Base-by-base conservation (phyloP, 2,113 vertebrate genomes). In the Cariama cristata region DNA sequence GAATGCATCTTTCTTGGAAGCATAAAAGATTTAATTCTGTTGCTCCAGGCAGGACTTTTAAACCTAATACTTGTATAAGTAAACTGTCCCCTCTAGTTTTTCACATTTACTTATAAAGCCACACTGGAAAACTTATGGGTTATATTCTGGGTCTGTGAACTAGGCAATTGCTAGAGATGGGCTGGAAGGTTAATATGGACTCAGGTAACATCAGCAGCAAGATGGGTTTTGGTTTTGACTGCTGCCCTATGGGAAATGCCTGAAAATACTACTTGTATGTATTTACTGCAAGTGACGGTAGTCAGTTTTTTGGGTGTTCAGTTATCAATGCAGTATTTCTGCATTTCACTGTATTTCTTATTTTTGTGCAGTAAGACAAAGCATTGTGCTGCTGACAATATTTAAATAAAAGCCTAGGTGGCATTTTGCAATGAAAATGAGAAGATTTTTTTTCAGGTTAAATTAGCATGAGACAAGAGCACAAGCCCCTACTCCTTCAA, bases 391-490 rank as follows among this genome's bases (percentile, higher is more conserved):
- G 50, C 75, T 84, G 73, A 76, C 18, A 38, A 45, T 73, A 59
- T 64, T 66, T 79, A 66, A 86, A 56, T 86, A 88, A 81, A 83
- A 82, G 84, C 72, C 32, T 69, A n/a, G n/a, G 16, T 93, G 47
- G 67, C 35, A 35, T 96, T 95, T 86, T 73, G 53, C 49, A 75
- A 53, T 66, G 86, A 85, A 95, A 97, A 83, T 40, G 30, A 80
- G 64, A 64, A 68, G 40, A 3, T 35, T 60, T 94, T 95, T 40
- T 59, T 35, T 59, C 86, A 33, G 6, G 85, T 40, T 52, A 95
- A 92, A 67, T 91, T 93, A 96, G 40, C 47, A 52, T 79, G 67
- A 96, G 84, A 73, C 59, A 76, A 62, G 88, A 79, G 75, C 87
- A 74, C 9, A 9, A 96, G 88, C 95, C 47, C 38, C 67, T 75